Evolutionary conservation across 2,113 vertebrate genomes (phyloP).

Genomic region (Callorhinus ursinus): DNA sequence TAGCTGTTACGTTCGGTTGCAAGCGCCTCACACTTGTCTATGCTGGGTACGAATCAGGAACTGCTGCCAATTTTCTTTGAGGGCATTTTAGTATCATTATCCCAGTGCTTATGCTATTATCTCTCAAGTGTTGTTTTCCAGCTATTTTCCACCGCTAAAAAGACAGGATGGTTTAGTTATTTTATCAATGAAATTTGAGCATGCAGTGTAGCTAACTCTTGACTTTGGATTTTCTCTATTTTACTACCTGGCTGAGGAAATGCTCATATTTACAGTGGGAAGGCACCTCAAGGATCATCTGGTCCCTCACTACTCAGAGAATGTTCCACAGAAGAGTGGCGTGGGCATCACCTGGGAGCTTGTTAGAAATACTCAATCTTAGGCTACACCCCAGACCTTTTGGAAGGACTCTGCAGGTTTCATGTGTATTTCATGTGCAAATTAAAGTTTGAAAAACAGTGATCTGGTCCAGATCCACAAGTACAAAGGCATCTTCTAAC

Average conservation of each 20-base stretch:
- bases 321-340: not conserved
- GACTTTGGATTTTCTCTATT: slow-evolving; percentile 8
- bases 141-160: slow-evolving; percentile 47
- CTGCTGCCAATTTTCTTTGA: slow-evolving; percentile 46
- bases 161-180: slow-evolving; percentile 43
- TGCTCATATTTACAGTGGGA: not conserved
- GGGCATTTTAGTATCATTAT: slow-evolving; percentile 69
- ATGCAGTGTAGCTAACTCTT: not conserved
- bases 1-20: slow-evolving; percentile 38
- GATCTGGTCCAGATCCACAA: not conserved
- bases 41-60: slow-evolving; percentile 8
- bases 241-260: not conserved
- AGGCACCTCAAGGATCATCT: not conserved
- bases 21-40: not conserved
- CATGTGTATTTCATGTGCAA: not conserved
- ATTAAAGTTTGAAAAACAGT: not conserved
- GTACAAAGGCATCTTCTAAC: not conserved
- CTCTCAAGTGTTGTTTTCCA: slow-evolving; percentile 56
- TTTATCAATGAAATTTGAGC: slow-evolving; percentile 49
- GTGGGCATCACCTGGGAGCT: rapidly evolving
- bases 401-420: not conserved
- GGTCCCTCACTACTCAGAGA: too few relatives aligned
- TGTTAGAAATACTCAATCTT: not conserved
- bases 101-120: slow-evolving; percentile 47
- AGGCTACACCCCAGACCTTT: rapidly evolving